Conservation (phyloP, 2,113 vertebrate genomes). For the Mellivora capensis region DNA sequence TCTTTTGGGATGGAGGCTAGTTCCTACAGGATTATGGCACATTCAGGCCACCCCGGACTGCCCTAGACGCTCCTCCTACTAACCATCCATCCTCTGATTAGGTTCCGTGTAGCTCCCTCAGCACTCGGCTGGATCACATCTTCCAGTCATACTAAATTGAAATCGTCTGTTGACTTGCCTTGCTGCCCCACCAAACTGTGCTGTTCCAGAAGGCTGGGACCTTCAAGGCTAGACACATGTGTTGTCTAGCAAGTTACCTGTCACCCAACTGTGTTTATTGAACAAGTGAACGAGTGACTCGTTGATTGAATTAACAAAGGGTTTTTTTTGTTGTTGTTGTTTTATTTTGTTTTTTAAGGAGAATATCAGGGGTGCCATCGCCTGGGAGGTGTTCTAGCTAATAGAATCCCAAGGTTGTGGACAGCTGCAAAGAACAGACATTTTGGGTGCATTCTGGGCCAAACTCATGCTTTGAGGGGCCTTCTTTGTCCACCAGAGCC, state of each 20-base stretch:
- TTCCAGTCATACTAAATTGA: background rate
- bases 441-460: background rate
- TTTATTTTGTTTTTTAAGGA: background rate
- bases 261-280: background rate
- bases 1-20: background rate
- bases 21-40: background rate
- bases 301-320: background rate
- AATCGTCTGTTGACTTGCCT: background rate
- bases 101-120: background rate
- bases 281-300: background rate
- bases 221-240: background rate
- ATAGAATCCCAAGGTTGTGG: background rate
- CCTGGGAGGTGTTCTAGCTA: background rate
- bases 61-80: background rate
- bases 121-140: accelerated
- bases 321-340: background rate
- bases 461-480: background rate
- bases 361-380: background rate
- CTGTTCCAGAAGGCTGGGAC: background rate
- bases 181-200: background rate
- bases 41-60: too few species aligned
- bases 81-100: background rate
- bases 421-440: background rate
- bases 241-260: background rate
- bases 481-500: background rate